Base-by-base conservation (phyloP, 2,888 invertebrate species). In the Ormyrus pomaceus region DNA sequence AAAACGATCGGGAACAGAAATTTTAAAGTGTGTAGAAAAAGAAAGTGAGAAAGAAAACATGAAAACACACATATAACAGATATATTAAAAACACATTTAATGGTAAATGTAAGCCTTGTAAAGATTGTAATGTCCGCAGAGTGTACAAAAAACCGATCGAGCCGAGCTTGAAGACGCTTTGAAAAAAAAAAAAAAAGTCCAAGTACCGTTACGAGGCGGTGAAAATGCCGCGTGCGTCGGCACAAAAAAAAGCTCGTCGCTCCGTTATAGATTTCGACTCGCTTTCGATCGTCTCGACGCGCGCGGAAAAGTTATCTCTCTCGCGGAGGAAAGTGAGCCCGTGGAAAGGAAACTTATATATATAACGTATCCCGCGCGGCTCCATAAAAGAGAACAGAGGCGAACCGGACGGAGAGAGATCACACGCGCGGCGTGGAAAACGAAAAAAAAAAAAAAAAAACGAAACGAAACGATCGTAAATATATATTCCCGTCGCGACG, bases 401-500 rank as follows among this genome's bases (percentile, higher is more conserved):
- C 46, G 59, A 65, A 72, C 66, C 72, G 72, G 72, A 78, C 55
- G 51, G 56, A 69, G 55, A 69, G 19, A 62, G 56, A 59, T 34
- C 19, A 19, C 19, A 19, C 34, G 4, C 34, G 4, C 34, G 0
- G 34, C 34, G 34, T 3, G 34, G 34, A 59, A 13, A 34, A 7
- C 19, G 62, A 62, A 13, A 58, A 5, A 58, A 46, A 62, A 46
- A 4, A 8, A 58, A 6, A 58, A n/a, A 4, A 6, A 5, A n/a
- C 2, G 56, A 61, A 78, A 72, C 51, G 55, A 79, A 79, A 69
- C 51, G 64, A 34, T 79, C 19, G 58, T 79, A 79, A 79, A 79
- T 69, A 74, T 19, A 34, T 34, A 4, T 34, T 34, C 45, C 13
- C 50, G 10, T 2, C 55, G 3, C 34, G 59, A 19, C 55, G 55